Evolutionary conservation across 2,113 vertebrate genomes (phyloP), one percentile per base, ranked within the genome.

Genomic region (Gobio gobio): DNA sequence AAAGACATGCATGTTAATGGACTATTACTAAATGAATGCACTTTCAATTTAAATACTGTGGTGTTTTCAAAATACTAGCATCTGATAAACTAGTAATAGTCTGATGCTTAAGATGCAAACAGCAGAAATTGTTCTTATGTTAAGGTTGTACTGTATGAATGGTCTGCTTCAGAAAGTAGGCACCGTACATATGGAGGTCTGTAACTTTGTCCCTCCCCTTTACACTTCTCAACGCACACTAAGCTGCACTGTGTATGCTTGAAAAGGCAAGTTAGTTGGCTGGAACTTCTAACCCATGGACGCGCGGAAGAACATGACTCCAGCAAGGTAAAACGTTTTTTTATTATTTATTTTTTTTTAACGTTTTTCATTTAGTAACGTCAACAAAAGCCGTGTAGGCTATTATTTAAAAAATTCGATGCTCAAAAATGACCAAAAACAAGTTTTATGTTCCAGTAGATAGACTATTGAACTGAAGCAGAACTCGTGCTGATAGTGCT

Each of bases 171-270:
- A 47, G 59, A 47, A 47, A n/a, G 26, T 14, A 70, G 33, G 16
- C 13, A 73, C 14, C 2, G 22, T 61, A 70, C 5, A 61, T 61
- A 70, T 51, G 63, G 64, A 76, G 68, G 36, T 83, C 79, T 91
- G 80, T 86, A 83, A 90, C 89, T 91, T 91, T 88, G 93, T 87
- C 90, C 95, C 95, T 93, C 94, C 94, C 92, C 91, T 88, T 89
- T 13, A 33, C 49, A 16, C 59, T n/a, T 59, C 58, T 81, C 49
- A 66, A 4, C 12, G 79, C 51, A 47, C 77, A 77, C 22, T 18
- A 49, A n/a, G 73, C 63, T 78, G 61, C 68, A n/a, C 63, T 83
- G 56, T 82, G 59, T 83, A 78, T 90, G 70, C 63, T 90, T 78
- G 85, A 40, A 10, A 88, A 84, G 78, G 58, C 77, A 63, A 85